These are phyloP conservation scores for Resseliella maxima DNA, from an alignment of 2,888 invertebrate genomes.

Conservation along the genomic window DNA sequence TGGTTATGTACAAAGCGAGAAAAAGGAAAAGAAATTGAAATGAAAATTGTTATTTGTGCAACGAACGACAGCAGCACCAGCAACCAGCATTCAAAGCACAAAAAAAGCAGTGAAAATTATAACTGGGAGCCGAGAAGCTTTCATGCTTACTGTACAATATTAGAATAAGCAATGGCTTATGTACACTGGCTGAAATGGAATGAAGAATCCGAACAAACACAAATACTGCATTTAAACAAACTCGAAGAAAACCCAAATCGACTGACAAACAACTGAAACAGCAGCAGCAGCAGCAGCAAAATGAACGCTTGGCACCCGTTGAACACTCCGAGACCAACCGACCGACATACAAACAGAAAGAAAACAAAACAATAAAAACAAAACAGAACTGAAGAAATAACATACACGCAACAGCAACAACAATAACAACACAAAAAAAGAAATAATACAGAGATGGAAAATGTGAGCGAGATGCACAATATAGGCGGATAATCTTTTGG, in stretches of 20 bases:
- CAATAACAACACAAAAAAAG: background rate
- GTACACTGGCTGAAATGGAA: background rate
- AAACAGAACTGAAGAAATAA: no score
- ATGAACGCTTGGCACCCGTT: background rate
- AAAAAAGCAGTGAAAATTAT: background rate
- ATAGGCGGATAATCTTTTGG: slow-evolving; percentile 55
- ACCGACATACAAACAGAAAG: background rate
- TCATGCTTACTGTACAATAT: slow-evolving; percentile 1
- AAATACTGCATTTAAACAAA: slow-evolving; percentile 53
- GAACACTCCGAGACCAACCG: background rate
- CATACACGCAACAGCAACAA: background rate
- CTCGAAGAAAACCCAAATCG: slow-evolving; percentile 49
- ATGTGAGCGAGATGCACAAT: slow-evolving; percentile 52
- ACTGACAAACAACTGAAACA: slow-evolving; percentile 10
- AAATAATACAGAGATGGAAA: slow-evolving; percentile 40
- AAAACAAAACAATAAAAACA: no score
- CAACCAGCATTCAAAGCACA: background rate
- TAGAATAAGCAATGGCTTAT: slow-evolving; percentile 3
- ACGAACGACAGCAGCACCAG: background rate
- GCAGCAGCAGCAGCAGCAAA: background rate
- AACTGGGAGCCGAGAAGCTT: slow-evolving; percentile 9
- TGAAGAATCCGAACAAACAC: slow-evolving; percentile 39
- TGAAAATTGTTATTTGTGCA: slow-evolving; percentile 37
- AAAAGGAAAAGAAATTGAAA: slow-evolving; percentile 28
- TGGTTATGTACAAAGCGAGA: background rate